Evolutionary conservation across 2,888 invertebrate species (phyloP).

Genomic region (Caenorhabditis doughertyi): DNA sequence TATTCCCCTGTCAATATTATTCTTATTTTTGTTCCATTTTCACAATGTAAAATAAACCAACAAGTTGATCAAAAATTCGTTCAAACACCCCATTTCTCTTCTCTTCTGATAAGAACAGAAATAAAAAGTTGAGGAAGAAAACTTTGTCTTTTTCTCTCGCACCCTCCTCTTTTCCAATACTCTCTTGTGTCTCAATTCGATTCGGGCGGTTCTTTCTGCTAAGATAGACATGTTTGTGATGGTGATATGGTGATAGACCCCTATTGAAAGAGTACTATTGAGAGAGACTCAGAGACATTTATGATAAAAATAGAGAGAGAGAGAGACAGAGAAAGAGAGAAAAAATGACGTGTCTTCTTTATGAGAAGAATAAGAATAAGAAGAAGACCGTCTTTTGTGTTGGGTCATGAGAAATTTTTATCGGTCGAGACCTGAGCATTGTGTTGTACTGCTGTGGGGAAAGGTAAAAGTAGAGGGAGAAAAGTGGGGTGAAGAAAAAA

Average conservation of each 20-base stretch:
- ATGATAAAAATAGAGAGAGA: not conserved
- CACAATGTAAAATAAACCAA: no score
- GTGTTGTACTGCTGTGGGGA: no score
- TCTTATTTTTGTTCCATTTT: no score
- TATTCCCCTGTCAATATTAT: no score
- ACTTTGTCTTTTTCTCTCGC: conserved; percentile 19
- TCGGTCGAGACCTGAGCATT: no score
- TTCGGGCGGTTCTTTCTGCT: conserved; percentile 42
- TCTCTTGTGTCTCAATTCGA: no score
- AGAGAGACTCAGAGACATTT: not conserved
- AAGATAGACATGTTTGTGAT: conserved; percentile 53
- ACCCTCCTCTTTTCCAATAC: not conserved
- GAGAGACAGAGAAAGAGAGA: not conserved
- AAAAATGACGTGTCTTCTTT: not conserved
- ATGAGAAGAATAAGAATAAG: no score
- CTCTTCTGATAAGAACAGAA: not conserved
- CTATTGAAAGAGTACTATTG: not conserved
- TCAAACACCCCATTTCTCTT: not conserved
- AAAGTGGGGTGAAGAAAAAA: no score
- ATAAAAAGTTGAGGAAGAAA: not conserved
- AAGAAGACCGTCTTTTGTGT: no score
- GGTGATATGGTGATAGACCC: not conserved
- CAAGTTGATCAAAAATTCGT: no score
- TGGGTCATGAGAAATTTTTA: no score
- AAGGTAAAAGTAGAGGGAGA: no score